Percentiles rank a stretch among this genome's conserved stretches.
phyloP scores from a whole-genome alignment of 2,888 invertebrate species.

The Drosophila falleni region DNA sequence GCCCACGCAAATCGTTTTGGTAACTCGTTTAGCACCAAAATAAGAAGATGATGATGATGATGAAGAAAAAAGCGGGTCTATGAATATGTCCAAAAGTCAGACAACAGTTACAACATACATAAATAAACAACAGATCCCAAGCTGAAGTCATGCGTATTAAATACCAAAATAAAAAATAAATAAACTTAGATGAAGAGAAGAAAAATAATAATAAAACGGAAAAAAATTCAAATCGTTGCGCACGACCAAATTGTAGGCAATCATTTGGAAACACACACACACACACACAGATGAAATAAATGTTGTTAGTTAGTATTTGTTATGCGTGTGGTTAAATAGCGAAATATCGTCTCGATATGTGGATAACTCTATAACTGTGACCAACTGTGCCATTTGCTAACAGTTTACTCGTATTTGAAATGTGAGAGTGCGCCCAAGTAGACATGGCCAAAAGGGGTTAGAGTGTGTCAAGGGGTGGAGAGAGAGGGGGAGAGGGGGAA shows the following conservation, averaged over 20 bases:
- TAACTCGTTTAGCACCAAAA: slow-evolving; percentile 49
- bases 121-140: slow-evolving; percentile 50
- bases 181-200: slow-evolving; percentile 31
- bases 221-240: slow-evolving; percentile 69
- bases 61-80: slow-evolving; percentile 46
- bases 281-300: slow-evolving; percentile 19
- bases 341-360: slow-evolving; percentile 24
- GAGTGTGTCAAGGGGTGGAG: not conserved
- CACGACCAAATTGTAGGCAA: slow-evolving; percentile 78
- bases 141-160: slow-evolving; percentile 77
- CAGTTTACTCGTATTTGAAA: slow-evolving; percentile 48
- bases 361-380: slow-evolving; percentile 50
- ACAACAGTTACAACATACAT: slow-evolving; percentile 71
- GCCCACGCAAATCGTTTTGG: slow-evolving; percentile 46
- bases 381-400: slow-evolving; percentile 62
- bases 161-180: slow-evolving; percentile 55
- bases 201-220: slow-evolving; percentile 38
- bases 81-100: slow-evolving; percentile 41
- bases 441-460: not conserved
- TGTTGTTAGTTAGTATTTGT: slow-evolving; percentile 50
- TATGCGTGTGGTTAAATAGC: slow-evolving; percentile 30
- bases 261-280: slow-evolving; percentile 68
- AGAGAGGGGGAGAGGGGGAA: not conserved
- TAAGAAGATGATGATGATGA: not conserved
- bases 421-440: slow-evolving; percentile 14